phyloP scores from a whole-genome alignment of 2,113 vertebrate genomes.

The Aphyosemion australe region DNA sequence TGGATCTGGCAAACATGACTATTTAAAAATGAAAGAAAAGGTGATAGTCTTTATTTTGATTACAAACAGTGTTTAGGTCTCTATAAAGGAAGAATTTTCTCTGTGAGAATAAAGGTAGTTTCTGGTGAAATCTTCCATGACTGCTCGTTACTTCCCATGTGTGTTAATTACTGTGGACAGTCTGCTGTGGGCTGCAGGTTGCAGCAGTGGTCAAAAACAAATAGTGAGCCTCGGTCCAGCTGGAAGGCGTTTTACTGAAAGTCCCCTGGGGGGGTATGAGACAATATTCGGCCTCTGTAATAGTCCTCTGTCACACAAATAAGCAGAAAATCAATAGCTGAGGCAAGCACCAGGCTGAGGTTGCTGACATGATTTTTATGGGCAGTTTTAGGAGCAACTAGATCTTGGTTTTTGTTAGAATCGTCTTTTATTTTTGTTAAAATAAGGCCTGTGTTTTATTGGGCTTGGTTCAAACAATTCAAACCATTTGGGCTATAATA shows the following conservation, averaged over 20 bases:
- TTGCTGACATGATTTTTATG: constrained; percentile 44
- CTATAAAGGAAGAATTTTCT: constrained; percentile 4
- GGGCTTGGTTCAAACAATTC: constrained; percentile 23
- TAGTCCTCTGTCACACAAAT: constrained; percentile 62
- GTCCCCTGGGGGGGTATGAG: constrained; percentile 59
- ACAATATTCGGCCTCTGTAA: constrained; percentile 65
- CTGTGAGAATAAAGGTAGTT: constrained; percentile 15
- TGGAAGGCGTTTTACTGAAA: constrained; percentile 67
- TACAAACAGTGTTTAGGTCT: neutral
- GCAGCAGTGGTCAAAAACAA: constrained; percentile 43
- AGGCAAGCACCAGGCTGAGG: constrained; percentile 33
- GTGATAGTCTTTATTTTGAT: neutral
- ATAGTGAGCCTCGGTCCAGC: constrained; percentile 59
- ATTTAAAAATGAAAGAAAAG: neutral
- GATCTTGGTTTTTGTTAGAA: constrained; percentile 19
- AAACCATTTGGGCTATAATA: constrained; percentile 13
- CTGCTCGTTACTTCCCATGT: constrained; percentile 57
- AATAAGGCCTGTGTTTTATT: constrained; percentile 13
- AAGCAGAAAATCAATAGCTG: constrained; percentile 66
- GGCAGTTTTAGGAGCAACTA: constrained; percentile 12
- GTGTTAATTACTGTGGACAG: constrained; percentile 69
- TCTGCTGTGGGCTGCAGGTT: constrained; percentile 59
- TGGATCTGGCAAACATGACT: neutral
- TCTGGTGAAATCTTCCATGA: constrained; percentile 35
- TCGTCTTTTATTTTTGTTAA: neutral